Evolutionary conservation across 1,140 invertebrate species (phyloP).

Genomic region (Aphaenogaster floridana): DNA sequence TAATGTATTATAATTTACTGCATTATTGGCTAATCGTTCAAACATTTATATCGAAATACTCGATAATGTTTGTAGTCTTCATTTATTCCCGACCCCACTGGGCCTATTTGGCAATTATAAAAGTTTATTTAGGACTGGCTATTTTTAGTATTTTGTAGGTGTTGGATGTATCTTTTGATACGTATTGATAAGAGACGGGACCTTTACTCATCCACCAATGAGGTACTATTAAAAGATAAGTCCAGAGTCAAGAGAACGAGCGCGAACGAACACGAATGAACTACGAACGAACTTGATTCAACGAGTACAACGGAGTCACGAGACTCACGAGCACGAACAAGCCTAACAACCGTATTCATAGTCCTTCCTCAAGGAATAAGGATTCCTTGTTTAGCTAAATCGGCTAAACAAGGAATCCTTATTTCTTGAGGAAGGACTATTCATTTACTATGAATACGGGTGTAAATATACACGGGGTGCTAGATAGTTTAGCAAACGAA

Average conservation of each 20-base stretch:
- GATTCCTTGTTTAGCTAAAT: too few relatives aligned
- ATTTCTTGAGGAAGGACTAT: too few relatives aligned
- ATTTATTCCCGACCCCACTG: too few relatives aligned
- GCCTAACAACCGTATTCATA: too few relatives aligned
- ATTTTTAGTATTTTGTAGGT: too few relatives aligned
- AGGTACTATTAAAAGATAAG: not conserved
- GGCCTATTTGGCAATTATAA: too few relatives aligned
- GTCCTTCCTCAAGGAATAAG: too few relatives aligned
- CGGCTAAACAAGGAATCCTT: too few relatives aligned
- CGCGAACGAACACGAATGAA: not conserved
- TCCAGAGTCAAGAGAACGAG: not conserved
- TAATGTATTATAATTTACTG: not conserved
- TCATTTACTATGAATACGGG: not conserved
- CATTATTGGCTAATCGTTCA: not conserved
- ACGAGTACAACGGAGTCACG: not conserved
- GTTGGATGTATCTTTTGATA: too few relatives aligned
- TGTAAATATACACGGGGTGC: not conserved
- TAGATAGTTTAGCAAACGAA: not conserved
- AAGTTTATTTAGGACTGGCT: too few relatives aligned
- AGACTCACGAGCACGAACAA: not conserved
- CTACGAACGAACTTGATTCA: not conserved
- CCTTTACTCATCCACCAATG: not conserved
- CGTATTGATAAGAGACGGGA: not conserved
- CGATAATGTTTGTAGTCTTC: too few relatives aligned
- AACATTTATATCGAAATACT: too few relatives aligned